Conservation (phyloP, 2,888 invertebrate genomes). For the Cantharis flavilabris region DNA sequence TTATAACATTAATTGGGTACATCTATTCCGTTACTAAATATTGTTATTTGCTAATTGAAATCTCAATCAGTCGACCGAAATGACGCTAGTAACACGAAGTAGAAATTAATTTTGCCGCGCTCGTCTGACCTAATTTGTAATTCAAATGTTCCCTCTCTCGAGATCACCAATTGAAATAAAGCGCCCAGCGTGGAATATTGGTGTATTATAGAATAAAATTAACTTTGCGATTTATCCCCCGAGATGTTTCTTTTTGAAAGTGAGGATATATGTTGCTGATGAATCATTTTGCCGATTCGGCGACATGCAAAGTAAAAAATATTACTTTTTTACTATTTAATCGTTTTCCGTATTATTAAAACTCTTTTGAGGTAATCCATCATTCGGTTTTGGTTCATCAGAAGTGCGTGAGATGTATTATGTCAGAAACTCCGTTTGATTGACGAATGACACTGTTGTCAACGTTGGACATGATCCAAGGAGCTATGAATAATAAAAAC, state of each 20-base stretch:
- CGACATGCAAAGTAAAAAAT: conserved; percentile 25
- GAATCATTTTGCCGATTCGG: not conserved
- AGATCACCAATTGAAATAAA: conserved; percentile 32
- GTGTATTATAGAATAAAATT: conserved; percentile 27
- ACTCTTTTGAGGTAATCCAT: conserved; percentile 45
- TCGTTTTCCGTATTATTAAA: conserved; percentile 37
- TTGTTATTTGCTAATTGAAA: conserved; percentile 48
- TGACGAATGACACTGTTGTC: conserved; percentile 45
- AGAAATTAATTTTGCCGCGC: conserved; percentile 49
- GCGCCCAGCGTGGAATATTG: conserved; percentile 21
- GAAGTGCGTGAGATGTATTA: conserved; percentile 36
- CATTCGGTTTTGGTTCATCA: conserved; percentile 39
- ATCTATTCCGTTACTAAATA: conserved; percentile 43
- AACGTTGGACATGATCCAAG: conserved; percentile 38
- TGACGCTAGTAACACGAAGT: conserved; percentile 43
- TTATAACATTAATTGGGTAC: conserved; percentile 47
- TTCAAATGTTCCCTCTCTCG: conserved; percentile 45
- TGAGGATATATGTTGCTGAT: not conserved
- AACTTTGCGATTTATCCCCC: conserved; percentile 15
- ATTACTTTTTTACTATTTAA: conserved; percentile 31
- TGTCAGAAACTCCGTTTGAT: conserved; percentile 41
- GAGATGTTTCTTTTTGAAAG: not conserved
- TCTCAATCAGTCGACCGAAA: conserved; percentile 38
- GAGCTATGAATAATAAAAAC: conserved; percentile 40
- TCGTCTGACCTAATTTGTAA: conserved; percentile 48